These are phyloP conservation scores for Cathartes aura DNA, from an alignment of 2,113 vertebrate species.

Conservation along the genomic window DNA sequence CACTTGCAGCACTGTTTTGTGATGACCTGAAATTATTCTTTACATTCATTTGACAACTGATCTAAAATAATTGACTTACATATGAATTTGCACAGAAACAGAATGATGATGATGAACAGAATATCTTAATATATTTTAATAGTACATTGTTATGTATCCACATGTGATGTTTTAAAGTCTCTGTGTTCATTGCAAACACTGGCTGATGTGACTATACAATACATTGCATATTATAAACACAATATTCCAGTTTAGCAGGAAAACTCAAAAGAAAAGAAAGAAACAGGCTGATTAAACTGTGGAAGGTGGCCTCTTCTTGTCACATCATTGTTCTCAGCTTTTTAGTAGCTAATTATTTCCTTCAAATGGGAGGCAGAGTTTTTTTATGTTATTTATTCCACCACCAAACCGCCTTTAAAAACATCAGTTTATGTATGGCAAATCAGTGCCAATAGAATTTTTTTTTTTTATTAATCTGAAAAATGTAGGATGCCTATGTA, in stretches of 20 bases:
- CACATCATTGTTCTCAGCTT: background rate
- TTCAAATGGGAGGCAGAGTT: background rate
- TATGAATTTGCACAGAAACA: background rate
- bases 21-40: background rate
- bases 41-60: background rate
- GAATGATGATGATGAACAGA: background rate
- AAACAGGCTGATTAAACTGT: background rate
- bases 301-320: background rate
- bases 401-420: background rate
- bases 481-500: background rate
- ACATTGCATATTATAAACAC: background rate
- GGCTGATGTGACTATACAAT: background rate
- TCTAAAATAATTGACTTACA: background rate
- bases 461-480: background rate
- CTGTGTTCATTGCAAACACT: background rate
- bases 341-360: background rate
- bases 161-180: background rate
- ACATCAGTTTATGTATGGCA: background rate
- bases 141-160: background rate
- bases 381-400: background rate
- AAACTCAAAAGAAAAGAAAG: background rate
- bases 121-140: background rate
- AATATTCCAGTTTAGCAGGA: background rate
- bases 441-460: background rate
- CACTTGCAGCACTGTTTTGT: background rate